phyloP scores from a whole-genome alignment of 2,113 vertebrate genomes.

The Chascanopsetta lugubris region DNA sequence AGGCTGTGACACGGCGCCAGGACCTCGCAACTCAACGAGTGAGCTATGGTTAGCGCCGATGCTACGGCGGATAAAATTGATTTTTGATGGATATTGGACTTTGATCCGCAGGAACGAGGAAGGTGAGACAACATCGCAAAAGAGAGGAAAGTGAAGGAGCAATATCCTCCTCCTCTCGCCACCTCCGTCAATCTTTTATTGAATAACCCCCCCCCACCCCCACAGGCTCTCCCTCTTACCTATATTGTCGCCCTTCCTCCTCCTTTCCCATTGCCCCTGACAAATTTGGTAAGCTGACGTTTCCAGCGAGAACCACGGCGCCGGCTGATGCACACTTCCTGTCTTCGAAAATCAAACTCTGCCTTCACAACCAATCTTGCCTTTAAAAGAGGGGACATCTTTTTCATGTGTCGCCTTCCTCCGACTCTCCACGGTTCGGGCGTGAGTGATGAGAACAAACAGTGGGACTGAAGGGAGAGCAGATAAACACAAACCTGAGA shows the following conservation, averaged over 20 bases:
- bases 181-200: slow-evolving; percentile 17
- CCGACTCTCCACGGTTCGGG: slow-evolving; percentile 26
- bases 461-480: slow-evolving; percentile 21
- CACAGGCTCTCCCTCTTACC: slow-evolving; percentile 2
- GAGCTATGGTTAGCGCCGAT: slow-evolving; percentile 27
- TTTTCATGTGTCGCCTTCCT: slow-evolving; percentile 3
- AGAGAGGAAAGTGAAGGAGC: slow-evolving; percentile 25
- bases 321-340: not conserved
- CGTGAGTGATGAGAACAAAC: slow-evolving; percentile 48
- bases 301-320: slow-evolving; percentile 22
- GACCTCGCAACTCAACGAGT: too few relatives aligned
- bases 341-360: slow-evolving; percentile 37
- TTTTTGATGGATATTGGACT: slow-evolving; percentile 15
- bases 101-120: slow-evolving; percentile 41
- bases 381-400: slow-evolving; percentile 25
- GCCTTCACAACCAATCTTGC: slow-evolving; percentile 23
- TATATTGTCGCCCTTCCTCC: slow-evolving; percentile 4
- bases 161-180: slow-evolving; percentile 8
- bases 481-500: slow-evolving; percentile 26
- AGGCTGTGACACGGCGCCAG: slow-evolving; percentile 7
- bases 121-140: slow-evolving; percentile 12
- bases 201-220: slow-evolving; percentile 12
- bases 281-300: slow-evolving; percentile 35
- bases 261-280: slow-evolving; percentile 4
- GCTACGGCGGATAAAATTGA: slow-evolving; percentile 20